Evolutionary conservation across 2,888 invertebrate species (phyloP), one percentile per base, ranked within the genome.

Genomic region (Stenichneumon culpator): DNA sequence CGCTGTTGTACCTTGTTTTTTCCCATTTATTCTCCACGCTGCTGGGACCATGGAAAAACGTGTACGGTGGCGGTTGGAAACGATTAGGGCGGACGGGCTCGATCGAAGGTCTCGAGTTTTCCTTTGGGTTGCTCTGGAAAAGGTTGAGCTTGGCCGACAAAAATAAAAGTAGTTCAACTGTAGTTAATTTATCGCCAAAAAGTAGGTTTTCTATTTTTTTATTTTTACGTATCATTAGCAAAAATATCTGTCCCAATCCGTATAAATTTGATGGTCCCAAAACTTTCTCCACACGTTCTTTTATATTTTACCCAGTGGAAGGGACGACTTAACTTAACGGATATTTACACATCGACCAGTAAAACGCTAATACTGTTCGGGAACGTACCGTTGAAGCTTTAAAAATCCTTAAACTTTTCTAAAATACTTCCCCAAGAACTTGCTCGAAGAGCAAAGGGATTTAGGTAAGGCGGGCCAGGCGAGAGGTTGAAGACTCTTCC

Each of bases 21-120:
- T 60, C 19, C 47, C 47, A 63, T 74, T 74, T 50, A 74, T 63
- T 74, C 44, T 74, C 47, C 63, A 25, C 44, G 28, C 19, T 60
- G 25, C n/a, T n/a, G 28, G n/a, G 0, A 28, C 25, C 5, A 63
- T 6, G 19, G 52, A 74, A 74, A 74, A 74, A 50, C 14, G 32
- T 50, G 19, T n/a, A 63, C 52, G 39, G 44, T n/a, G 14, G 63
- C 60, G 47, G 50, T 74, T 74, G 60, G 47, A n/a, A 74, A 60
- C 74, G 74, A 74, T 74, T 74, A 74, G 44, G 74, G 47, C 54
- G 19, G 63, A 47, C 74, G 50, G 25, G 19, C 74, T 74, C 63
- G 60, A 47, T 44, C 44, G 74, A 74, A 60, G 74, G 74, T 74
- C 74, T 16, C 57, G 63, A n/a, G 28, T 11, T 74, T 74, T 19